Conservation (phyloP, 2,888 invertebrate species). For the Melanostoma mellinum region DNA sequence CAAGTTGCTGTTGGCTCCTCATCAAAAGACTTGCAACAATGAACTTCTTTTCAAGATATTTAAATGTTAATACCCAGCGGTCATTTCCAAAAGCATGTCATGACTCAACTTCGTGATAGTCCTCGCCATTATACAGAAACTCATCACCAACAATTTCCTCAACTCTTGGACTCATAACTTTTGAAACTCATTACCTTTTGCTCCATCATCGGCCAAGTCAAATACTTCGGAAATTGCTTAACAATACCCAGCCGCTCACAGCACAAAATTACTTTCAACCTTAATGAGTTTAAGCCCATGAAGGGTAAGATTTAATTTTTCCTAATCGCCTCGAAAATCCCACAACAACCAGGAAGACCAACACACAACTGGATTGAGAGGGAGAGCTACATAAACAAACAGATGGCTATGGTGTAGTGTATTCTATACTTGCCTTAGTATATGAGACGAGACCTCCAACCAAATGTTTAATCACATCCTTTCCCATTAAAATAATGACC, state of each 20-base stretch:
- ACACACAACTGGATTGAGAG: too few relatives aligned
- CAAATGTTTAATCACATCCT: constrained; percentile 72
- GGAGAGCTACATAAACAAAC: not conserved
- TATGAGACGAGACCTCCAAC: constrained; percentile 43
- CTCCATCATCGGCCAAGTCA: constrained; percentile 1
- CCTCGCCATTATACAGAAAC: too few relatives aligned
- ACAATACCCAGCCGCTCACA: constrained; percentile 22
- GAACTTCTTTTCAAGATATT: too few relatives aligned
- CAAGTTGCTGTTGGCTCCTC: too few relatives aligned
- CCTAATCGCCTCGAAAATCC: constrained; percentile 51
- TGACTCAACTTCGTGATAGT: too few relatives aligned
- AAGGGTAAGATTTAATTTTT: constrained; percentile 38
- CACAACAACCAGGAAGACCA: not conserved
- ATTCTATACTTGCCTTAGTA: not conserved
- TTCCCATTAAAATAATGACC: constrained; percentile 71
- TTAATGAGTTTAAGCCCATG: constrained; percentile 42
- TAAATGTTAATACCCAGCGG: too few relatives aligned
- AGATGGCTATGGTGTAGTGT: not conserved
- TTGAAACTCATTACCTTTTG: constrained; percentile 21
- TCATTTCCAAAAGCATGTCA: too few relatives aligned
- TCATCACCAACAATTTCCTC: too few relatives aligned
- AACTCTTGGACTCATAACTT: not conserved
- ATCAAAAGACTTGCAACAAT: too few relatives aligned
- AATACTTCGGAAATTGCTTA: constrained; percentile 28
- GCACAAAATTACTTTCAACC: constrained; percentile 33